Base-by-base conservation (phyloP, 2,797 vertebrate species). In the Gadopsis bispinosus region DNA sequence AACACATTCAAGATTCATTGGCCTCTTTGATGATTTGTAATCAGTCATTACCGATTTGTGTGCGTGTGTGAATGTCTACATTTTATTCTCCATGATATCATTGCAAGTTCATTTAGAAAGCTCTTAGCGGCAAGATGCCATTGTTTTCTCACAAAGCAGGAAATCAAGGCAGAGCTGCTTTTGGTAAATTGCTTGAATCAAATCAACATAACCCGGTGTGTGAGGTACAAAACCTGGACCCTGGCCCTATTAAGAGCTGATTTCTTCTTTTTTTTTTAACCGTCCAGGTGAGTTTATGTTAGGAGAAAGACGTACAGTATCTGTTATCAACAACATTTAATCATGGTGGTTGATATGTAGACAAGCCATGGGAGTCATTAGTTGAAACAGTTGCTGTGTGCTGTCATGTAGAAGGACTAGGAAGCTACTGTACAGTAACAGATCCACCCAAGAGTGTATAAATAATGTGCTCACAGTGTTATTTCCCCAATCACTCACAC, bases 11-110 rank as follows among this genome's bases (percentile, higher is more conserved):
- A 33, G 62, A 76, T 81, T 83, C 43, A 74, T 56, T 22, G 59
- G 59, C 55, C 60, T 54, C n/a, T 72, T 74, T 79, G 64, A 83
- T 69, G 53, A 83, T 72, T 16, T 68, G 33, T 80, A 63, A 83
- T 80, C 73, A 81, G 55, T 70, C 62, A 54, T 70, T 50, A 37
- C 29, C 4, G 13, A 67, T 31, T 31, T 14, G 39, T 58, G 43
- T 47, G 69, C n/a, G n/a, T 51, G 26, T 66, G 45, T 45, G 13
- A 72, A 8, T 26, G 47, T 37, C 55, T 58, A 5, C 56, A 33
- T 22, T 76, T 58, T 73, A 69, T 75, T 77, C 50, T 47, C 70
- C n/a, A 7, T 20, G 7, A 73, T 29, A 22, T 64, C 43, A 4
- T 69, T 65, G 26, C n/a, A 50, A 51, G 51, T 67, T 60, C 2